Conservation (phyloP, 2,888 invertebrate genomes). For the Lamellibrachia columna region DNA sequence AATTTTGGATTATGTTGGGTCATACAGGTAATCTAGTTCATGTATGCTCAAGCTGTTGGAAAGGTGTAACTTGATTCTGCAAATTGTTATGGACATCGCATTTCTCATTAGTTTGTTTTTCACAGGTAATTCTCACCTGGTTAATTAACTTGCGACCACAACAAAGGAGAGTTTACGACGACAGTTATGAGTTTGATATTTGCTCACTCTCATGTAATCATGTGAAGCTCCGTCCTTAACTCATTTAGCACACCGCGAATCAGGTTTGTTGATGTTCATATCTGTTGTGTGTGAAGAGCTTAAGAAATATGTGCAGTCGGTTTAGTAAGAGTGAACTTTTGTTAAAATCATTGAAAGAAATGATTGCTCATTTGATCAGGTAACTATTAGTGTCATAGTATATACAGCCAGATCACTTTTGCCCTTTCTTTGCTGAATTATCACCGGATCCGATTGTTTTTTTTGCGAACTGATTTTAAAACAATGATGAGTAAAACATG, state of each 20-base stretch:
- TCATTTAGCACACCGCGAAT: background rate
- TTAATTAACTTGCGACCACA: background rate
- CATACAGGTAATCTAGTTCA: background rate
- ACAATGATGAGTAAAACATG: too few species aligned
- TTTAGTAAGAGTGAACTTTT: too few species aligned
- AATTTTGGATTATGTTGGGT: background rate
- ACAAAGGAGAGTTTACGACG: background rate
- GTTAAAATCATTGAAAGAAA: too few species aligned
- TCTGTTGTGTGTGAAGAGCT: too few species aligned
- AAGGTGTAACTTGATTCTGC: background rate
- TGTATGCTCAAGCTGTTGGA: background rate
- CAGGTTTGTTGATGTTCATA: too few species aligned
- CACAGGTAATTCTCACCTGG: background rate
- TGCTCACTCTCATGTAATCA: background rate
- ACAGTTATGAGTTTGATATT: background rate
- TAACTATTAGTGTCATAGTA: too few species aligned
- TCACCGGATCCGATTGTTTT: too few species aligned
- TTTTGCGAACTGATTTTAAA: too few species aligned
- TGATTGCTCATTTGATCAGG: too few species aligned
- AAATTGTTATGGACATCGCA: background rate
- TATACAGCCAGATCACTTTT: too few species aligned
- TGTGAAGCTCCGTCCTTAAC: background rate
- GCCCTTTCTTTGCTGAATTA: too few species aligned
- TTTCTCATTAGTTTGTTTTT: background rate
- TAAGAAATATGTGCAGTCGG: too few species aligned